phyloP scores from a whole-genome alignment of 2,888 invertebrate species.

The Rhynchonema sp. region DNA sequence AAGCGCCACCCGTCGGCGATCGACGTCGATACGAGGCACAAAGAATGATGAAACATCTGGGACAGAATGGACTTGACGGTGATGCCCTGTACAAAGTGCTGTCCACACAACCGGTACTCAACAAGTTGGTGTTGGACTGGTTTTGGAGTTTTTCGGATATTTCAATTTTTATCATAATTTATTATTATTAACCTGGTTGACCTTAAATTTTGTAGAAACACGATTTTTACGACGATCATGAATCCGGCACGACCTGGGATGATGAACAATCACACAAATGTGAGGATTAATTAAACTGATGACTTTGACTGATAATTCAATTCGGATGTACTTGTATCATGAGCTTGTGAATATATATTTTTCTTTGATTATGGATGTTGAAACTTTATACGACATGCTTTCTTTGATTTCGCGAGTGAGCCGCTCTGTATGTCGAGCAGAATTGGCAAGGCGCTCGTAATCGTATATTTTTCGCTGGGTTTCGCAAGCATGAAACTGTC shows the following conservation, averaged over 20 bases:
- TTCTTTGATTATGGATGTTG: too few species aligned
- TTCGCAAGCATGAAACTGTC: too few species aligned
- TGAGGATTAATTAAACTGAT: too few species aligned
- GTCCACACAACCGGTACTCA: not conserved
- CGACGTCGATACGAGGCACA: not conserved
- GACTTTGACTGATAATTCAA: too few species aligned
- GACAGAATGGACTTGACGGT: not conserved
- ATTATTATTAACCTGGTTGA: too few species aligned
- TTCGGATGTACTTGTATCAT: too few species aligned
- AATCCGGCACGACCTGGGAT: not conserved
- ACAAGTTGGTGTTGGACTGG: not conserved
- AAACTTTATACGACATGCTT: too few species aligned
- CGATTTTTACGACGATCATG: not conserved
- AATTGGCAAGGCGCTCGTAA: too few species aligned
- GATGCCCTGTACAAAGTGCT: not conserved
- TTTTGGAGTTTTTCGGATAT: not conserved
- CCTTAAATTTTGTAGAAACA: not conserved
- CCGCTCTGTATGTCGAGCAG: too few species aligned
- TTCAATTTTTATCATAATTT: not conserved
- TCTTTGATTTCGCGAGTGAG: too few species aligned
- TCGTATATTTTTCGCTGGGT: too few species aligned
- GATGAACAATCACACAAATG: not conserved
- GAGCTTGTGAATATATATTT: too few species aligned
- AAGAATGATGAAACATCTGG: not conserved
- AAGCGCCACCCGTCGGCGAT: not conserved